Base-by-base conservation (phyloP, 1,140 invertebrate species). In the Ooceraea biroi region DNA sequence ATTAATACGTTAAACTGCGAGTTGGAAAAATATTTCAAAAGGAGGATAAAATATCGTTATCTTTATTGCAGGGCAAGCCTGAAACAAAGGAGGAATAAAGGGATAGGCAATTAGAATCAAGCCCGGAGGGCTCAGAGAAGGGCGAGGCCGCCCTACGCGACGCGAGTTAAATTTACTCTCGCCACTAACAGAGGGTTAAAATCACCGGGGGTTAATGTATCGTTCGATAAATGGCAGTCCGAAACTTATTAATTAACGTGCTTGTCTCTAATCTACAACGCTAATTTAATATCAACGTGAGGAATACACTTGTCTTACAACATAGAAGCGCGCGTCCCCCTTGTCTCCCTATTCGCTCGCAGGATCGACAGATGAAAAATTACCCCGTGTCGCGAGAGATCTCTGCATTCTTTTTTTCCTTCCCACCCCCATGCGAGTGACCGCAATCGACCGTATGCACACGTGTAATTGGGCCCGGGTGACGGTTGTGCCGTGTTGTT, bases 381-480 rank as follows among this genome's bases (percentile, higher is more conserved):
- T 69, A 30, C 57, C 65, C 50, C 41, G 50, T 57, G 52, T 80
- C 76, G 63, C 30, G 30, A 27, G 22, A 19, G 11, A n/a, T 11
- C 30, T 14, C 60, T 7, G 17, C 22, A 3, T n/a, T 2, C 14
- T 66, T 41, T 73, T 27, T 60, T 60, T 58, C 36, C 30, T 30
- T 19, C 27, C 36, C 36, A 7, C 7, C 36, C n/a, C 36, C 36
- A 7, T 36, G 2, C 36, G 36, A 14, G 5, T 5, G 30, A 84
- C 85, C 60, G 60, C 82, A 65, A 87, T 84, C 82, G 69, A 87
- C 82, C 86, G 66, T 77, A 77, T 78, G 77, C 68, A 65, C 82
- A 72, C 82, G 77, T 84, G 86, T 88, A 82, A 88, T 87, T 83
- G 73, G 68, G 65, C 65, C 76, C 41, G 65, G 57, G 36, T 87